Percentiles rank a stretch among this genome's conserved stretches.
phyloP scores from a whole-genome alignment of 2,888 invertebrate genomes.

The Venusia cambrica region DNA sequence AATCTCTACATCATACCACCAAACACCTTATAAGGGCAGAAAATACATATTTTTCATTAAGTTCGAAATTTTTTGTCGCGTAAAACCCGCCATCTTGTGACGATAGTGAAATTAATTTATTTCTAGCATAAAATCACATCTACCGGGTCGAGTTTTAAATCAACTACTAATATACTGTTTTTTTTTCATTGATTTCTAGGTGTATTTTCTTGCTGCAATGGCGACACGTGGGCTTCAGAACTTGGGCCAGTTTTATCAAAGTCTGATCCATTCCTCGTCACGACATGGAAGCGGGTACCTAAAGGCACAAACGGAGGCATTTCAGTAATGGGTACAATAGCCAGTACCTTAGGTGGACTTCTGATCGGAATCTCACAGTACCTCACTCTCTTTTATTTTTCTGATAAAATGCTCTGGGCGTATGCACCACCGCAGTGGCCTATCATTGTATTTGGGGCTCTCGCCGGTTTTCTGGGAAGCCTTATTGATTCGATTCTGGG shows the following conservation, averaged over 20 bases:
- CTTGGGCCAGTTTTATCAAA: conserved; percentile 87
- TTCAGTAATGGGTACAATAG: conserved; percentile 82
- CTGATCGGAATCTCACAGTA: conserved; percentile 88
- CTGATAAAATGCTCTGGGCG: conserved; percentile 78
- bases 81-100: too few species aligned
- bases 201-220: conserved; percentile 89
- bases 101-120: too few species aligned
- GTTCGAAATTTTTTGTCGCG: too few species aligned
- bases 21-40: too few species aligned
- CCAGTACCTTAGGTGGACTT: conserved; percentile 84
- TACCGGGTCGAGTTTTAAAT: too few species aligned
- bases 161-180: too few species aligned
- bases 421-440: conserved; percentile 89
- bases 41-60: too few species aligned
- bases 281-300: conserved; percentile 87
- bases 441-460: conserved; percentile 85
- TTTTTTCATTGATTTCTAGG: too few species aligned
- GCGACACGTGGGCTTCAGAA: conserved; percentile 96
- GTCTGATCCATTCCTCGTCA: conserved; percentile 87
- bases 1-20: too few species aligned
- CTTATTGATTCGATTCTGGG: conserved; percentile 91
- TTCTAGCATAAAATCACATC: too few species aligned
- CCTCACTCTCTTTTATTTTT: conserved; percentile 82
- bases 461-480: conserved; percentile 90
- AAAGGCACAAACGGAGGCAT: conserved; percentile 94